These are phyloP conservation scores for Sebastes vulpes DNA, from an alignment of 2,797 vertebrate genomes.

Conservation along the genomic window DNA sequence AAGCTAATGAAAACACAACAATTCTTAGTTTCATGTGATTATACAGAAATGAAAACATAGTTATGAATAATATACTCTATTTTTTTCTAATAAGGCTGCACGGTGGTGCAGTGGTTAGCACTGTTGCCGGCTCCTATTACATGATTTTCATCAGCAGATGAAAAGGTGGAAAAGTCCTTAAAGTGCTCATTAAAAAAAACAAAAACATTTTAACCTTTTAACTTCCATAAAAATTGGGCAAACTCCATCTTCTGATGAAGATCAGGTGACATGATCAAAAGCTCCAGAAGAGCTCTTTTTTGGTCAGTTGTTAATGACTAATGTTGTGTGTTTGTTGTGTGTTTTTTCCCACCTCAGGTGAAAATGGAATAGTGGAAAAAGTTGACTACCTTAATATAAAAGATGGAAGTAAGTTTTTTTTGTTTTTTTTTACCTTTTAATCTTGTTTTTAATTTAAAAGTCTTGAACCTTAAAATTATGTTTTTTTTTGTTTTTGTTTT, in stretches of 20 bases:
- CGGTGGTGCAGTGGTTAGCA: no score
- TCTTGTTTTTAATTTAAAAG: background rate
- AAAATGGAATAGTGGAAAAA: slow-evolving; percentile 78
- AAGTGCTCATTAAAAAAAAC: background rate
- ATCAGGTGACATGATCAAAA: background rate
- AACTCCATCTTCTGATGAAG: background rate
- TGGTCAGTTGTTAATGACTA: background rate
- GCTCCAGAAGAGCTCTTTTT: background rate
- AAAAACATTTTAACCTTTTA: background rate
- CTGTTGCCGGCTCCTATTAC: background rate
- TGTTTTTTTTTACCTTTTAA: background rate
- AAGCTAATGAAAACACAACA: no score
- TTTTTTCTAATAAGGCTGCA: no score
- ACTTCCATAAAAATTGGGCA: background rate
- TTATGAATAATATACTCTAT: no score
- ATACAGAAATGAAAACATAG: no score
- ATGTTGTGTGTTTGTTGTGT: background rate
- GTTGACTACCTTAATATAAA: slow-evolving; percentile 81
- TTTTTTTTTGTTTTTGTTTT: background rate
- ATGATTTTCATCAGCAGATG: background rate
- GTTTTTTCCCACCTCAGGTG: slow-evolving; percentile 54
- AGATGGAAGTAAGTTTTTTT: slow-evolving; percentile 83
- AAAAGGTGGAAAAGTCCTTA: background rate
- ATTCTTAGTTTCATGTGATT: no score
- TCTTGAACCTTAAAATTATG: background rate